Base-by-base conservation (phyloP, 2,888 invertebrate genomes). In the Eupithecia exiguata region DNA sequence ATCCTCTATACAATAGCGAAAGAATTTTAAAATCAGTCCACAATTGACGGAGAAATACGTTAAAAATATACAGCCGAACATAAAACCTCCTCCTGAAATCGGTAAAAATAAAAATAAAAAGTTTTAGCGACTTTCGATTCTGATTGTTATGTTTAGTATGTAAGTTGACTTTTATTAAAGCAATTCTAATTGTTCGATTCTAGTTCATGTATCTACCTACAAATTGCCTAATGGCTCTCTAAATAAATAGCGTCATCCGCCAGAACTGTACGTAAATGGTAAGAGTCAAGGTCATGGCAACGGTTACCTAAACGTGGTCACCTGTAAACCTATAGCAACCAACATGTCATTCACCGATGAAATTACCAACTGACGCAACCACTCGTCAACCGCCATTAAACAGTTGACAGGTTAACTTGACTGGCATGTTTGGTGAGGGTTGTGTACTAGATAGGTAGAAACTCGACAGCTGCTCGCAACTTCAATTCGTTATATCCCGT, bases 291-390 rank as follows among this genome's bases (percentile, higher is more conserved):
- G 35, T 18, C 62, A 35, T 12, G 5, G 21, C 12, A 21, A 58
- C 58, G 53, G 25, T 14, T 25, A 46, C 18, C 30, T 14, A 65
- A 40, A n/a, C 65, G 36, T 65, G 40, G 25, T 46, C 25, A 40
- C 69, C 69, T 61, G 25, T 61, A 40, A n/a, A n/a, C n/a, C n/a
- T n/a, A n/a, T 18, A 43, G n/a, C 67, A 67, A 49, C 25, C 63
- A 3, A 65, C 38, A 30, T 35, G 61, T 61, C 61, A 62, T 30
- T 35, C 35, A 35, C 35, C 30, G 35, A 62, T 35, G 18, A 18
- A 62, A 9, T 35, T 18, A 58, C 21, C 25, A 58, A 58, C 58
- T 58, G 58, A 25, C 58, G 58, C 58, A 58, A 25, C 25, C 58
- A 25, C 58, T 25, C 14, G 58, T 58, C 58, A 58, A 25, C 12